Evolutionary conservation across 2,888 invertebrate genomes (phyloP), one percentile per base, ranked within the genome.

Genomic region (Microchrysa polita): DNA sequence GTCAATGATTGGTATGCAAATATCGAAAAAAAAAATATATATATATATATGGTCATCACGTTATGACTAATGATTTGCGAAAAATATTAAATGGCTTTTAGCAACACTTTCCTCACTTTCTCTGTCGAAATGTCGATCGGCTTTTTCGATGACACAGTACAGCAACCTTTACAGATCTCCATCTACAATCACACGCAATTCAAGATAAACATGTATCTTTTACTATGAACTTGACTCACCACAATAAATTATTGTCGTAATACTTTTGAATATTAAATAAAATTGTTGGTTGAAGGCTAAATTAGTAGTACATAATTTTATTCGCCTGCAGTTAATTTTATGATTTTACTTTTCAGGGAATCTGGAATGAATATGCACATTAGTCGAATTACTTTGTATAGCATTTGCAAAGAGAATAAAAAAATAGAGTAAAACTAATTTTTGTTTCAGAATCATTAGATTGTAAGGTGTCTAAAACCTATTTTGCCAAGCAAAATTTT

Each of bases 81-180:
- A 61, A 40, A 23, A 61, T 40, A 61, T 40, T 12, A n/a, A 10
- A n/a, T 4, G 40, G 40, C 40, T 18, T 34, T 14, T 48, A n/a
- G 22, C 44, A 22, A 53, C 67, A 67, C 67, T 67, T 67, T 67
- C 67, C 16, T 53, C 20, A 67, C 67, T 67, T 67, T 67, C 67
- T 67, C 67, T 67, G 20, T 67, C 53, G 23, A 48, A 52, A 52
- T 22, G 16, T 22, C 16, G 7, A 42, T 44, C 65, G n/a, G 22
- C 27, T 14, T 23, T 40, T 53, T 67, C 40, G 67, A 18, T 44
- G 65, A 65, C 65, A 67, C 65, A 67, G 23, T 53, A 23, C 4
- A 4, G 4, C 16, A 12, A 48, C 12, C 48, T 7, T 5, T n/a
- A 12, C 12, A 2, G 48, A 48, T 48, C n/a, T n/a, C 12, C 48